Base-by-base conservation (phyloP, 2,888 invertebrate species). In the Terebella lapidaria region DNA sequence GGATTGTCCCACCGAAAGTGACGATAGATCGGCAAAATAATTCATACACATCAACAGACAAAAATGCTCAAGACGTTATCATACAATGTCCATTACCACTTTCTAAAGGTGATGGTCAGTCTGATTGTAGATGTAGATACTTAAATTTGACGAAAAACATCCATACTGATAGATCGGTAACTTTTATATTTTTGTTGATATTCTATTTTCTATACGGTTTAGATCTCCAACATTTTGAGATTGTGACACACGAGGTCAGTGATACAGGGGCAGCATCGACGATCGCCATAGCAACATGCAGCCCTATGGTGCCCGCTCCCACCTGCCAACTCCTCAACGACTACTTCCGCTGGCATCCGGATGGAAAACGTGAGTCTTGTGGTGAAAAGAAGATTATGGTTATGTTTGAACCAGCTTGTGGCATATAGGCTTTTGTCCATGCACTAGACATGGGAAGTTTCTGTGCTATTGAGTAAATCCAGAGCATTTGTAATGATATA, bases 331-430 rank as follows among this genome's bases (percentile, higher is more conserved):
- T 76, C 29, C 60, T 70, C 3, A 64, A 72, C 46, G 76, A 77
- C 62, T 77, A 69, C 66, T 72, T 76, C 63, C 66, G 72, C 47
- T 76, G 74, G 74, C 69, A 70, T 46, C 69, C 74, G 46, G 70
- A 74, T 62, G 71, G 71, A 20, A 63, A 66, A 60, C 62, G 75
- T 75, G 56, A 49, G 25, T 18, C 42, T 15, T 15, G 10, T 35
- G 2, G 2, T 15, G 42, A 35, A 35, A 35, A 35, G 10, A 35
- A 35, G 10, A 35, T 18, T 18, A 35, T 35, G 42, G 10, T 15
- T 35, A 35, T 35, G 42, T 35, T 35, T 35, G 42, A 35, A 35
- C 10, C 42, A 42, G 42, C 42, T 1, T n/a, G n/a, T n/a, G n/a
- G n/a, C n/a, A n/a, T n/a, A n/a, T n/a, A n/a, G n/a, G n/a, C n/a